Percentiles rank a stretch among this genome's conserved stretches.
phyloP scores from a whole-genome alignment of 1,140 invertebrate species.

The Nebria ingens region DNA sequence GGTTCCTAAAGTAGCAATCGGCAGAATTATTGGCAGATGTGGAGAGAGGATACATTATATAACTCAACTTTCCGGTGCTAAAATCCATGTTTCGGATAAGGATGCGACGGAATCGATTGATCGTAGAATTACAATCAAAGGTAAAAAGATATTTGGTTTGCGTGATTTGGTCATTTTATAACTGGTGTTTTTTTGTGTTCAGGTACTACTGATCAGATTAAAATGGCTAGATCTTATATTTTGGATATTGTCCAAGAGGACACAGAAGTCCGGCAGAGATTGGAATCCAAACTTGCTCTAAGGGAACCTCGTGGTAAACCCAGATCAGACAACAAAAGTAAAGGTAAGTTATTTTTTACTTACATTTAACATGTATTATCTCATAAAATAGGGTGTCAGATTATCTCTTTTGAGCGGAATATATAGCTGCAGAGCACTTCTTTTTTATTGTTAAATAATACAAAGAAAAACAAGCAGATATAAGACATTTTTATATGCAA shows the following conservation, averaged over 20 bases:
- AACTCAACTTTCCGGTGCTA: conserved; percentile 48
- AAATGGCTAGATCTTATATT: conserved; percentile 44
- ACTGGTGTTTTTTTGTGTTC: conserved; percentile 15
- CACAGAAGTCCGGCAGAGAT: conserved; percentile 34
- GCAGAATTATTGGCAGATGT: conserved; percentile 57
- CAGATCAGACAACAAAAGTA: conserved; percentile 9
- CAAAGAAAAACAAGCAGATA: too few relatives aligned
- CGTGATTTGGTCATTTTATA: neutral
- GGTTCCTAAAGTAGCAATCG: conserved; percentile 51
- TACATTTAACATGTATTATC: too few relatives aligned
- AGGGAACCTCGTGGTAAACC: conserved; percentile 39
- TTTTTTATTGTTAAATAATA: neutral
- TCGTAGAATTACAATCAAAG: conserved; percentile 34
- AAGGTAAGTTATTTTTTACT: conserved; percentile 26
- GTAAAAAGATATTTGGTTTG: conserved; percentile 16
- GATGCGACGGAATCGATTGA: conserved; percentile 17
- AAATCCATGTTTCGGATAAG: conserved; percentile 41
- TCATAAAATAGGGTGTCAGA: too few relatives aligned
- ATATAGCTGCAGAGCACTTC: too few relatives aligned
- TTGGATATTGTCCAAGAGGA: conserved; percentile 49
- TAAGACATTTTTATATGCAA: too few relatives aligned
- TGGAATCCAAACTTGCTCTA: conserved; percentile 38
- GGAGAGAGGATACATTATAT: conserved; percentile 63
- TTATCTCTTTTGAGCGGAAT: too few relatives aligned
- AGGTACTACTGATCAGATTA: conserved; percentile 42